Base-by-base conservation (phyloP, 2,888 invertebrate species). In the Phaedon cochleariae region DNA sequence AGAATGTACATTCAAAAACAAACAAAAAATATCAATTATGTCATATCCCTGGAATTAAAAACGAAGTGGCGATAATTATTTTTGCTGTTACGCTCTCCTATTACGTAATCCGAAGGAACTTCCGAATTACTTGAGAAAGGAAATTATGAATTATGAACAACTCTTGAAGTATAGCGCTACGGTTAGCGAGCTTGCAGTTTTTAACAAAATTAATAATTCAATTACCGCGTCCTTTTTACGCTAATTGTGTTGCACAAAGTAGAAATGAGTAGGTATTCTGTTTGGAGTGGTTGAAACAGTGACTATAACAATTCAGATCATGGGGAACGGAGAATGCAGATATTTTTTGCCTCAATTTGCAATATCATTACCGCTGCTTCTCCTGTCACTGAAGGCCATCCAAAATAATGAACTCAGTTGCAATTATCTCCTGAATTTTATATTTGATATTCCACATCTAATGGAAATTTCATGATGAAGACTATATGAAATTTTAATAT, bases 141-240 rank as follows among this genome's bases (percentile, higher is more conserved):
- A 61, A 69, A 69, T 67, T 69, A 62, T 64, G 41, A 61, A 63
- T 67, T 64, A 57, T 58, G 55, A 74, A 73, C 73, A 75, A 75
- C 69, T 70, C 72, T 67, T 68, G 66, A 69, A 73, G 71, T 70
- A 70, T 65, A 65, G 65, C 71, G 62, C 65, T 60, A 41, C 41
- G 69, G 68, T 74, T 68, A 68, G 70, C 62, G 64, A 72, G 74
- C 72, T 73, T 75, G 72, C 72, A 76, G 69, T 74, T 74, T 76
- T 74, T 74, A 77, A 77, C 74, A 62, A 71, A 76, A 76, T 76
- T 77, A 76, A 74, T 77, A 76, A 78, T 76, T 77, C 71, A 73
- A 76, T 77, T 77, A 66, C 59, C 62, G 46, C 52, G 49, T 61
- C 46, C 53, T 59, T 37, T 63, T 60, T 37, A 53, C 31, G 29